Evolutionary conservation across 2,113 vertebrate species (phyloP).

Genomic region (Oncorhynchus masou): DNA sequence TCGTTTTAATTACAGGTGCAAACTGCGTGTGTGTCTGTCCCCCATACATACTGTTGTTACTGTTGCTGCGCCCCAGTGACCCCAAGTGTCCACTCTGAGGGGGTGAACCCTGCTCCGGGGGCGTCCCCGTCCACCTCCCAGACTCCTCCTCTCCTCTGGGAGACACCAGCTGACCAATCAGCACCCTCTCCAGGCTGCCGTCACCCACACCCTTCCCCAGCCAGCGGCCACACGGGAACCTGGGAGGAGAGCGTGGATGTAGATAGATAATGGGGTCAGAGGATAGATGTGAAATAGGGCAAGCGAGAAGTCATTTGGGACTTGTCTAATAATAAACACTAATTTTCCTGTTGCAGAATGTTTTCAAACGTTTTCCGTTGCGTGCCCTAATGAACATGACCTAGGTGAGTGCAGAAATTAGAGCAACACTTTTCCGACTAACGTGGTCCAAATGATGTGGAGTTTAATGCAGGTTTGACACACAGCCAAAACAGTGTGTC

Average conservation of each 20-base stretch:
- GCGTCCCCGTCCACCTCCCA: constrained; percentile 84
- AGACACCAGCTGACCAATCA: constrained; percentile 87
- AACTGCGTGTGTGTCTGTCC: constrained; percentile 16
- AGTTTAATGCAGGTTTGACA: too few species aligned
- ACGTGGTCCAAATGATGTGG: too few species aligned
- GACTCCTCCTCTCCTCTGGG: constrained; percentile 80
- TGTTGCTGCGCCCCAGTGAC: constrained; percentile 74
- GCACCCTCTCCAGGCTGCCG: constrained; percentile 87
- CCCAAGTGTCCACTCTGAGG: constrained; percentile 76
- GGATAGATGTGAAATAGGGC: too few species aligned
- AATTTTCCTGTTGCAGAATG: too few species aligned
- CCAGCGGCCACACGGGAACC: constrained; percentile 92
- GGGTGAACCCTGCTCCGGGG: constrained; percentile 87
- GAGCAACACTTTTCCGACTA: too few species aligned
- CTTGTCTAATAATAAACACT: not conserved
- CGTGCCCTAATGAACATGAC: too few species aligned
- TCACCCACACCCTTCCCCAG: constrained; percentile 90
- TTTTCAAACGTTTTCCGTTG: too few species aligned
- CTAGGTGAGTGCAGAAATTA: too few species aligned
- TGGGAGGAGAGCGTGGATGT: constrained; percentile 42
- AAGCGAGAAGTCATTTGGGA: too few species aligned
- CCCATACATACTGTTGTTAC: constrained; percentile 70
- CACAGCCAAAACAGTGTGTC: not conserved
- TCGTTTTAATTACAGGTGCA: too few species aligned
- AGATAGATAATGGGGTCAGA: not conserved